Evolutionary conservation across 2,797 vertebrate species (phyloP).

Genomic region (Protonibea diacanthus): DNA sequence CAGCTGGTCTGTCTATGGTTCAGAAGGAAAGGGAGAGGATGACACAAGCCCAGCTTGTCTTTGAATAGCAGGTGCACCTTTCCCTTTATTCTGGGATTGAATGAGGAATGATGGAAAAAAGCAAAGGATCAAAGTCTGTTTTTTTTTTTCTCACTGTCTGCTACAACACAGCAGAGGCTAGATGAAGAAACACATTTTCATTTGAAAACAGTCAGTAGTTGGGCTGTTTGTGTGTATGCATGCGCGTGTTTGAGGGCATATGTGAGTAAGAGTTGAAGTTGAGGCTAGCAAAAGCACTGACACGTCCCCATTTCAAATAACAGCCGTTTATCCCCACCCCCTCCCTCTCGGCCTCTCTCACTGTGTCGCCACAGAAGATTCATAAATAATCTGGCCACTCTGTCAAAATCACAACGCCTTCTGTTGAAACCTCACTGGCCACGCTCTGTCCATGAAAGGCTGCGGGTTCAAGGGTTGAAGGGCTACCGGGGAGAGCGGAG

Average conservation of each 20-base stretch:
- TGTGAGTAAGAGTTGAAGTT: constrained; percentile 49
- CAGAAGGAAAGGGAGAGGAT: constrained; percentile 69
- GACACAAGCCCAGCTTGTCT: constrained; percentile 75
- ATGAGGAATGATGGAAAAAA: constrained; percentile 68
- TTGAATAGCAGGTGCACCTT: constrained; percentile 81
- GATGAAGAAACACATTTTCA: constrained; percentile 68
- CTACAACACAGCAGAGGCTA: constrained; percentile 62
- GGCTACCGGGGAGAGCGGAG: constrained; percentile 87
- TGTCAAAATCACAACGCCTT: constrained; percentile 76
- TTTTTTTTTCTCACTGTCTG: constrained; percentile 49
- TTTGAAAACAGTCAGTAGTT: constrained; percentile 65
- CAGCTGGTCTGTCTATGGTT: constrained; percentile 69
- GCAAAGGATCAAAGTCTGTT: constrained; percentile 80
- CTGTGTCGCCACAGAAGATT: constrained; percentile 54
- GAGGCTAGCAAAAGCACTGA: constrained; percentile 52
- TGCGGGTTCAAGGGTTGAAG: constrained; percentile 85
- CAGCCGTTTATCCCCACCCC: constrained; percentile 41
- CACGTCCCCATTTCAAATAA: constrained; percentile 55
- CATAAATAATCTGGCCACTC: constrained; percentile 63
- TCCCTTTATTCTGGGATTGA: constrained; percentile 71
- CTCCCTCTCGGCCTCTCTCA: constrained; percentile 9
- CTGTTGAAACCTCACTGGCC: constrained; percentile 80
- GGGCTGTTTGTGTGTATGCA: constrained; percentile 40
- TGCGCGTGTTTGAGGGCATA: constrained; percentile 40
- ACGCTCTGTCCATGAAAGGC: constrained; percentile 71